phyloP scores from a whole-genome alignment of 2,113 vertebrate genomes.

The Rissa tridactyla region DNA sequence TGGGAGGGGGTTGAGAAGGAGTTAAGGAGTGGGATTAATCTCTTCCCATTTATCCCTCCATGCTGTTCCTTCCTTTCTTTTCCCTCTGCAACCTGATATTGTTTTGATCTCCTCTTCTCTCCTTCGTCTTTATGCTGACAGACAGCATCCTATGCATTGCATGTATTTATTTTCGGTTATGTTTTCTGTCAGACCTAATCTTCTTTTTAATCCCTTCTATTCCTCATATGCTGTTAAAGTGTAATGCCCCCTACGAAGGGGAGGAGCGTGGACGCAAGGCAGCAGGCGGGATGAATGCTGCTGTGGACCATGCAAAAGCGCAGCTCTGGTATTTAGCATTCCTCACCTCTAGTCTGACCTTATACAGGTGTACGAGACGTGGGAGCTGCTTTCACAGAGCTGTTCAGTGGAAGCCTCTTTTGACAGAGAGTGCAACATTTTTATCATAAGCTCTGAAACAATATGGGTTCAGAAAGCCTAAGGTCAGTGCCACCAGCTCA shows the following conservation, averaged over 20 bases:
- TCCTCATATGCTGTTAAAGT: background rate
- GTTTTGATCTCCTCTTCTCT: background rate
- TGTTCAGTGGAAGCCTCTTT: background rate
- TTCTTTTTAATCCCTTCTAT: background rate
- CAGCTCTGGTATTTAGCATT: background rate
- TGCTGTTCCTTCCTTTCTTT: background rate
- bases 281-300: background rate
- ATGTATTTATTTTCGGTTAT: background rate
- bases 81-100: background rate
- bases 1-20: background rate
- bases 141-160: background rate
- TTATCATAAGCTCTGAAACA: background rate
- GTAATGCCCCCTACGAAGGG: background rate
- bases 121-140: background rate
- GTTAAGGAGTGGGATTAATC: background rate
- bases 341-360: background rate
- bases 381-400: background rate
- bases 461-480: background rate
- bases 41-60: background rate
- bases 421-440: background rate
- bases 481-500: background rate
- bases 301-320: background rate
- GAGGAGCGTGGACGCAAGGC: background rate
- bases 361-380: background rate
- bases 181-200: background rate